Evolutionary conservation across 2,797 vertebrate species (phyloP), one percentile per base, ranked within the genome.

Genomic region (Takifugu rubripes): DNA sequence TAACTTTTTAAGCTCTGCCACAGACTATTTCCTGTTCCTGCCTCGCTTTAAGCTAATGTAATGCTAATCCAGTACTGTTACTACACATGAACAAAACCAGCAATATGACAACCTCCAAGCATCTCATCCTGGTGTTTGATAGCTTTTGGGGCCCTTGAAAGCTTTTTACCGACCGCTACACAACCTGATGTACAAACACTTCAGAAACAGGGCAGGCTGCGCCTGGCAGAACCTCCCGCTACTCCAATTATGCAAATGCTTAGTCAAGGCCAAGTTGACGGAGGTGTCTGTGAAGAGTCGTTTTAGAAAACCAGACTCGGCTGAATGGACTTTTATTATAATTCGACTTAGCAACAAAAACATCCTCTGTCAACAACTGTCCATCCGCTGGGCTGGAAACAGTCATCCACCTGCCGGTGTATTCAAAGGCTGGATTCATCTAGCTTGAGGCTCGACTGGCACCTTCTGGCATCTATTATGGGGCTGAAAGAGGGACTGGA

Each of bases 211-310:
- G 45, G n/a, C 21, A 66, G 61, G 24, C 47, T 58, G 64, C 59
- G 26, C 27, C 59, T 29, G 54, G 53, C 24, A 54, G 56, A 79
- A 70, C 66, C 81, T 60, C 71, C 36, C 52, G 47, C 56, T 78
- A 63, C 66, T 77, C 42, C 59, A 55, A 54, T 89, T 86, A 84
- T 68, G 74, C 66, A 88, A 86, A 68, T 52, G 59, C 62, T 45
- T 21, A 59, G 62, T 60, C 57, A 5, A 36, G 59, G 76, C 77
- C 83, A 82, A 64, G 57, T 68, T 59, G 46, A 67, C 68, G 1
- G 9, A 59, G 58, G 56, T 2, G 24, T 72, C 68, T 77, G 61
- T 76, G 58, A 44, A 33, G 69, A 78, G 67, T 54, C 70, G 14
- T 29, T 52, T 57, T 81, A 72, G 63, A 43, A 76, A 68, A 57